Evolutionary conservation across 1,140 invertebrate species (phyloP).

Genomic region (Cataglyphis hispanica): DNA sequence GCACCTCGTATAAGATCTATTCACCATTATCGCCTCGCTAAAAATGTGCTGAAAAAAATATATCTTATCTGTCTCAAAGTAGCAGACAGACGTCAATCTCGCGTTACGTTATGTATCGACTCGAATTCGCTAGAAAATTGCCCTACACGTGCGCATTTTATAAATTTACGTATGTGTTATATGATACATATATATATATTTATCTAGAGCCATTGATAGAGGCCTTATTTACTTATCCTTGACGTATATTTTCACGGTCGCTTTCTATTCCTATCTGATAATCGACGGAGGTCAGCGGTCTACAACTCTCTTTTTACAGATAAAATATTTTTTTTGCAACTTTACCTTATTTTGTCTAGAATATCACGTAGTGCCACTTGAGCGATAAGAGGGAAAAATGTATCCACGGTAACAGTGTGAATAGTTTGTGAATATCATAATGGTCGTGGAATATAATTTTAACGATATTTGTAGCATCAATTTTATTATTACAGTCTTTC

Average conservation of each 20-base stretch:
- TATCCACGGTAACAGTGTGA: background rate
- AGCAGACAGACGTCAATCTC: conserved; percentile 30
- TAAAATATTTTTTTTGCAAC: conserved; percentile 34
- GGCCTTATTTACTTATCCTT: conserved; percentile 51
- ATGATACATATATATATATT: conserved; percentile 26
- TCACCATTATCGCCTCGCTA: conserved; percentile 6
- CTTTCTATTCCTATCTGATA: conserved; percentile 47
- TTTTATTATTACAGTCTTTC: conserved; percentile 5
- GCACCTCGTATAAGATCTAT: conserved; percentile 17
- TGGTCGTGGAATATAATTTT: background rate
- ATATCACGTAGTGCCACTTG: conserved; percentile 53
- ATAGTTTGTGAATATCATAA: conserved; percentile 1
- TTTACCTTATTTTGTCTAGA: conserved; percentile 20
- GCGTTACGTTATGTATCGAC: conserved; percentile 24
- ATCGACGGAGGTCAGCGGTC: conserved; percentile 16
- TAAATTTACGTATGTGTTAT: background rate
- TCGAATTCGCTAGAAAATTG: conserved; percentile 30
- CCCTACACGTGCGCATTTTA: conserved; percentile 55
- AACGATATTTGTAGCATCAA: background rate
- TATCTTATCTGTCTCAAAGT: conserved; percentile 30
- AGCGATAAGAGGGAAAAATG: conserved; percentile 58
- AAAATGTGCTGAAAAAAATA: background rate
- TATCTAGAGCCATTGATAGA: conserved; percentile 37
- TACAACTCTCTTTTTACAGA: conserved; percentile 26
- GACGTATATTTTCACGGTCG: conserved; percentile 36